Conservation (phyloP, 1,140 invertebrate genomes). For the Hycleus cichorii region DNA sequence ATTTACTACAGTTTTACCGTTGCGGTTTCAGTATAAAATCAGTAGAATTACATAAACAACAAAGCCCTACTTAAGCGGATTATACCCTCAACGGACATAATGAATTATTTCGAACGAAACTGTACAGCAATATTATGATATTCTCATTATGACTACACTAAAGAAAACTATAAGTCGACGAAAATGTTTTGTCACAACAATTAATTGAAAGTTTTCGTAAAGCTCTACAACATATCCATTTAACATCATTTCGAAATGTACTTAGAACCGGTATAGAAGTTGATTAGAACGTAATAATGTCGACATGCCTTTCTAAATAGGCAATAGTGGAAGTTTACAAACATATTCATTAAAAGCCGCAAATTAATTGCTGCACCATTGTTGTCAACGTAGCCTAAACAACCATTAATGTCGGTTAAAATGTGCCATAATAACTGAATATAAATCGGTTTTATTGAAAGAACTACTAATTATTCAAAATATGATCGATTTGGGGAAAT, state of each 20-base stretch:
- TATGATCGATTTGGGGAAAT: too few species aligned
- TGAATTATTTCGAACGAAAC: slow-evolving; percentile 8
- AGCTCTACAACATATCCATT: not conserved
- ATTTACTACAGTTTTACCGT: not conserved
- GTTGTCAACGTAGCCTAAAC: too few species aligned
- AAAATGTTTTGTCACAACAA: not conserved
- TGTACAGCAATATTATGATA: slow-evolving; percentile 5
- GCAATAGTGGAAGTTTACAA: slow-evolving; percentile 5
- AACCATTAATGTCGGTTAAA: too few species aligned
- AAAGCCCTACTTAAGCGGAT: slow-evolving; percentile 8
- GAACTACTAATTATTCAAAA: too few species aligned
- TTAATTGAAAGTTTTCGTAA: slow-evolving; percentile 10
- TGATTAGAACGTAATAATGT: slow-evolving; percentile 7
- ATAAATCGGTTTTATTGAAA: too few species aligned
- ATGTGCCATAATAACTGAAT: too few species aligned
- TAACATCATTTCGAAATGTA: too few species aligned
- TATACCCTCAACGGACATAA: slow-evolving; percentile 3
- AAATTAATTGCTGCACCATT: too few species aligned
- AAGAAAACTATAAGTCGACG: too few species aligned
- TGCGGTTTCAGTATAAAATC: slow-evolving; percentile 11
- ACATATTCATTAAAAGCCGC: not conserved
- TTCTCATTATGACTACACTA: not conserved
- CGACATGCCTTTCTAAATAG: slow-evolving; percentile 10
- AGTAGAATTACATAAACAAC: slow-evolving; percentile 9
- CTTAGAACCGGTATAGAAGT: not conserved